Conservation (phyloP, 37 sponge, comb jelly and placozoan genomes). For the Ianthella basta region DNA sequence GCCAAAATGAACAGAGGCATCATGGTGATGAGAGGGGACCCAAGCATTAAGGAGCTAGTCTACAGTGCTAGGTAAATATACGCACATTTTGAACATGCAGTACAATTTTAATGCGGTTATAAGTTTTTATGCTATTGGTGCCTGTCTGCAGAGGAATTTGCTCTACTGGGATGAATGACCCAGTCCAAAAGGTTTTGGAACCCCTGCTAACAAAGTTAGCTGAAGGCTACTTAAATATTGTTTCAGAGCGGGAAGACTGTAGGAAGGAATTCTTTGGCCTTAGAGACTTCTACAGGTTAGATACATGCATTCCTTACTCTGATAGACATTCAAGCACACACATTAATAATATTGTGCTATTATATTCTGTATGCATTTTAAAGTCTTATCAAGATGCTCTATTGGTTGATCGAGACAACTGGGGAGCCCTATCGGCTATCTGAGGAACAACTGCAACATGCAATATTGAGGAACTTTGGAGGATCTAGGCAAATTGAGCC, state of each 20-base stretch:
- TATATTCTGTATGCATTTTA: no score
- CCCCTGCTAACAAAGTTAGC: constrained; percentile 59
- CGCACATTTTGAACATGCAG: neutral
- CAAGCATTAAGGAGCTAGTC: constrained; percentile 67
- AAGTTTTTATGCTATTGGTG: neutral
- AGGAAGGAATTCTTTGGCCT: constrained; percentile 89
- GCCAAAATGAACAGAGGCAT: constrained; percentile 99
- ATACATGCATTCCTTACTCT: neutral
- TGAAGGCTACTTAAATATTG: constrained; percentile 66
- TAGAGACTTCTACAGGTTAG: constrained; percentile 92
- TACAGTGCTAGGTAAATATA: constrained; percentile 67
- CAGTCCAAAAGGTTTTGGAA: constrained; percentile 38
- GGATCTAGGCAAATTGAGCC: constrained; percentile 43
- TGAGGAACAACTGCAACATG: constrained; percentile 75
- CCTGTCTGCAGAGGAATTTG: constrained; percentile 58
- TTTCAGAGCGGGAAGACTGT: constrained; percentile 29
- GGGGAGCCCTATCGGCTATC: constrained; percentile 32
- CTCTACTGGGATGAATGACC: constrained; percentile 55
- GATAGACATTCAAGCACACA: neutral
- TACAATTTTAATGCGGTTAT: neutral
- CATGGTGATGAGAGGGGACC: constrained; percentile 88
- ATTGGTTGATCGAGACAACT: constrained; percentile 68
- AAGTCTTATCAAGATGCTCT: constrained; percentile 94
- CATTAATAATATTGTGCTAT: neutral
- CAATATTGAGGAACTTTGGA: constrained; percentile 89